A percentile compares a stretch with the other conserved stretches of the same genome.
phyloP scores from a whole-genome alignment of 1,140 invertebrate species.

The Brachionus manjavacas region DNA sequence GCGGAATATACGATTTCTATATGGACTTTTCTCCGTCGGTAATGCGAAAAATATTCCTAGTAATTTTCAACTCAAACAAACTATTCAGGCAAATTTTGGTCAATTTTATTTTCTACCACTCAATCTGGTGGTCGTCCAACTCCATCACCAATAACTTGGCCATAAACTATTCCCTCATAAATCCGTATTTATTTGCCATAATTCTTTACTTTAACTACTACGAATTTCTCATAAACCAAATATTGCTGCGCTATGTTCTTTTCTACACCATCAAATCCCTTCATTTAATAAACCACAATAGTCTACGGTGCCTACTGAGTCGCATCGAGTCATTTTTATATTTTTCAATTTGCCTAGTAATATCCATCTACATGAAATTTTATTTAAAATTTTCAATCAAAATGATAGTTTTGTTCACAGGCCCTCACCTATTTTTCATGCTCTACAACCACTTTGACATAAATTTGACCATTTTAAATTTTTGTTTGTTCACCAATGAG shows the following conservation, averaged over 20 bases:
- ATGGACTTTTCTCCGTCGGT: conserved; percentile 11
- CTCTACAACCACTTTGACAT: conserved; percentile 19
- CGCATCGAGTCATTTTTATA: conserved; percentile 5
- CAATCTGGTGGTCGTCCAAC: conserved; percentile 14
- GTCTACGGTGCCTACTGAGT: background rate
- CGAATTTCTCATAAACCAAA: background rate
- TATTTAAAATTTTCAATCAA: background rate
- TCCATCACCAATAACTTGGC: conserved; percentile 13
- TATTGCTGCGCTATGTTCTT: background rate
- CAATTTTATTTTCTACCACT: conserved; percentile 18
- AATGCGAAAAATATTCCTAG: background rate
- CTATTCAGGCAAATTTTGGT: background rate
- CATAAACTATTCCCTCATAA: conserved; percentile 11
- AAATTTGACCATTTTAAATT: background rate
- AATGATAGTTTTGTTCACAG: background rate
- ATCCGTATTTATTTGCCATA: background rate
- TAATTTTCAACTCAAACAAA: background rate
- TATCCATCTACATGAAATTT: background rate
- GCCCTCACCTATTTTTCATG: background rate
- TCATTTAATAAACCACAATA: background rate
- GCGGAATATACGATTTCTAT: conserved; percentile 7
- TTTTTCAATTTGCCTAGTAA: background rate
- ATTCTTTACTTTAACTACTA: conserved; percentile 26
- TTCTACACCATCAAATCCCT: background rate
- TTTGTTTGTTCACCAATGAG: conserved; percentile 16